Evolutionary conservation across 1,140 invertebrate species (phyloP).

Genomic region (Drosophila subpulchrella): DNA sequence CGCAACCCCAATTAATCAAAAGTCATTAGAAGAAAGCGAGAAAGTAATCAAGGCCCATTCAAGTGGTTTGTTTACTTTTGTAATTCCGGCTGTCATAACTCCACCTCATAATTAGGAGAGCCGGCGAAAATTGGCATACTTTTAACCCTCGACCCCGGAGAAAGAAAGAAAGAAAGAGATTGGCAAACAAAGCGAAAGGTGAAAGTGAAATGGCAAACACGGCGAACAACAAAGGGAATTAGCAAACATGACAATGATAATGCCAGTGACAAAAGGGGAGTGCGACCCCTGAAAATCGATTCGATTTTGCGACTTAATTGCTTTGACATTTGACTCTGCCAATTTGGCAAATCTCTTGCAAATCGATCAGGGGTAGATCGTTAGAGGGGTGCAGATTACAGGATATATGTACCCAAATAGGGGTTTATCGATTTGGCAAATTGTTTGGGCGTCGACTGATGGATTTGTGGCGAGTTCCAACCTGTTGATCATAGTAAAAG

Average conservation of each 20-base stretch:
- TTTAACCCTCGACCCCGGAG: conserved; percentile 35
- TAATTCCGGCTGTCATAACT: conserved; percentile 62
- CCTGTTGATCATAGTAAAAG: conserved; percentile 51
- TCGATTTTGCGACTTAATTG: conserved; percentile 76
- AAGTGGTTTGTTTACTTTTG: conserved; percentile 31
- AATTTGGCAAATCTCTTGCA: conserved; percentile 58
- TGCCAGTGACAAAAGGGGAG: conserved; percentile 51
- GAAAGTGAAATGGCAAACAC: conserved; percentile 70
- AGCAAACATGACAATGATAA: conserved; percentile 81
- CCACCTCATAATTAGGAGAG: conserved; percentile 67
- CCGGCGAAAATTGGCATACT: conserved; percentile 69
- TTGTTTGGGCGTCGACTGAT: conserved; percentile 48
- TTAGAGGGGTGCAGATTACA: conserved; percentile 10
- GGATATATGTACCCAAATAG: conserved; percentile 9
- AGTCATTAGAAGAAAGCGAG: conserved; percentile 25
- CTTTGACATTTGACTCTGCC: conserved; percentile 76
- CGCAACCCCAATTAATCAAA: conserved; percentile 15
- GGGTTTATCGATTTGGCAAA: conserved; percentile 50
- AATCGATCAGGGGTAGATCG: conserved; percentile 72
- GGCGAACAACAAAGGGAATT: conserved; percentile 74
- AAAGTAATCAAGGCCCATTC: conserved; percentile 24
- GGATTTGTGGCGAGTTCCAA: conserved; percentile 5
- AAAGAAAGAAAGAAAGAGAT: conserved; percentile 41
- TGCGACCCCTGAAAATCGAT: conserved; percentile 47
- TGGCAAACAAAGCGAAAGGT: conserved; percentile 41